Evolutionary conservation across 2,113 vertebrate genomes (phyloP).

Genomic region (Henicopernis longicauda): DNA sequence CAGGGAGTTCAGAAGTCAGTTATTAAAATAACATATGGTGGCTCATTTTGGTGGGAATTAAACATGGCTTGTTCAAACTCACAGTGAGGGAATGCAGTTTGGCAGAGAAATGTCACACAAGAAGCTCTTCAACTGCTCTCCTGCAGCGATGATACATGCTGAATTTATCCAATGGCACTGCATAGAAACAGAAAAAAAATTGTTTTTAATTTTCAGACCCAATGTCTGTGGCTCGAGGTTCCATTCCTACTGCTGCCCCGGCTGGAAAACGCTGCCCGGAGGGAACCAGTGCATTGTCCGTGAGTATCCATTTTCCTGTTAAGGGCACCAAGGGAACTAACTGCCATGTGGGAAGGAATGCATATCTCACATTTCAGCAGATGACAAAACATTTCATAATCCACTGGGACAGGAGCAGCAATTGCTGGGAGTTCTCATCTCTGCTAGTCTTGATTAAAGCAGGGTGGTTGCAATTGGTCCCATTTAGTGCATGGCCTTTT

Average conservation of each 20-base stretch:
- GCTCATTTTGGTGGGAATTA: not conserved
- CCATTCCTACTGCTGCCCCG: conserved; percentile 97
- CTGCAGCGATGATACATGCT: not conserved
- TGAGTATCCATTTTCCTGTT: conserved; percentile 75
- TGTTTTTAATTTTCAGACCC: conserved; percentile 76
- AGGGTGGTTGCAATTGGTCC: not conserved
- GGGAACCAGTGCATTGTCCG: conserved; percentile 99
- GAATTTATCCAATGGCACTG: not conserved
- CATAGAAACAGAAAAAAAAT: not conserved
- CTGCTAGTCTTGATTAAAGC: not conserved
- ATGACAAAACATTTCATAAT: not conserved
- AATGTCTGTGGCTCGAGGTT: conserved; percentile 98
- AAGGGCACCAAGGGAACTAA: not conserved
- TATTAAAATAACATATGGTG: not conserved
- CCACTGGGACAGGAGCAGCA: not conserved
- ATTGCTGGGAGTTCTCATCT: not conserved
- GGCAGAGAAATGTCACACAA: not conserved
- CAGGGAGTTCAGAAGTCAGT: not conserved
- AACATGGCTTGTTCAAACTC: not conserved
- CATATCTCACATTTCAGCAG: not conserved
- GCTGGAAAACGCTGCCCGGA: conserved; percentile 96
- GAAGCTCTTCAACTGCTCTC: not conserved
- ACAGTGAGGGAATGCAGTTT: not conserved
- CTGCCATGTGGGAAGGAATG: not conserved
- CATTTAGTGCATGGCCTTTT: not conserved